phyloP scores from a whole-genome alignment of 1,140 invertebrate genomes.

The Ceratoteleas bidentatus region DNA sequence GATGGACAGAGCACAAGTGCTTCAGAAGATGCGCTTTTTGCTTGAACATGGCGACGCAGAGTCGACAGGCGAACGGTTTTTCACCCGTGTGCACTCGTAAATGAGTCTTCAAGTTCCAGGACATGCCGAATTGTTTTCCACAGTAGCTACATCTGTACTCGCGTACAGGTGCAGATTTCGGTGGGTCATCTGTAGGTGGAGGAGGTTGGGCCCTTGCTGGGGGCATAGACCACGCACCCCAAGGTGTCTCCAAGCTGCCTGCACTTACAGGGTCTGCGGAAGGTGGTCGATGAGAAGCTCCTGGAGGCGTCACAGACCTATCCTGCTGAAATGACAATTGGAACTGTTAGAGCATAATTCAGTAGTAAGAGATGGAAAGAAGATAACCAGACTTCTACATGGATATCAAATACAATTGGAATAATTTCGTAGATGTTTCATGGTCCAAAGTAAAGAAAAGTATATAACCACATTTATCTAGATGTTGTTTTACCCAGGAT shows the following conservation, averaged over 20 bases:
- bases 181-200: slow-evolving; percentile 82
- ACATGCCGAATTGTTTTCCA: slow-evolving; percentile 94
- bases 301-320: slow-evolving; percentile 82
- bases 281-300: slow-evolving; percentile 85
- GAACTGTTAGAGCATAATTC: no score
- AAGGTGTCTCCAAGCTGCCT: slow-evolving; percentile 80
- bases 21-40: slow-evolving; percentile 93
- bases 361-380: no score
- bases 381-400: no score
- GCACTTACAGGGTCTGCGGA: slow-evolving; percentile 84
- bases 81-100: slow-evolving; percentile 92
- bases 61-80: slow-evolving; percentile 92
- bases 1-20: slow-evolving; percentile 92
- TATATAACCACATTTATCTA: no score
- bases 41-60: slow-evolving; percentile 94
- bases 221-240: slow-evolving; percentile 87
- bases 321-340: slow-evolving; percentile 72
- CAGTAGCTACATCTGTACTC: slow-evolving; percentile 93
- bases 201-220: slow-evolving; percentile 83
- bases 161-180: slow-evolving; percentile 84
- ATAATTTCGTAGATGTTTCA: no score
- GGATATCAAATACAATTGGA: no score
- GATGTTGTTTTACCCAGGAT: no score
- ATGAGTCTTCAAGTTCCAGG: slow-evolving; percentile 93
- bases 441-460: no score